These are phyloP conservation scores for Oxygymnocypris stewartii DNA, from an alignment of 2,113 vertebrate genomes.

Conservation along the genomic window DNA sequence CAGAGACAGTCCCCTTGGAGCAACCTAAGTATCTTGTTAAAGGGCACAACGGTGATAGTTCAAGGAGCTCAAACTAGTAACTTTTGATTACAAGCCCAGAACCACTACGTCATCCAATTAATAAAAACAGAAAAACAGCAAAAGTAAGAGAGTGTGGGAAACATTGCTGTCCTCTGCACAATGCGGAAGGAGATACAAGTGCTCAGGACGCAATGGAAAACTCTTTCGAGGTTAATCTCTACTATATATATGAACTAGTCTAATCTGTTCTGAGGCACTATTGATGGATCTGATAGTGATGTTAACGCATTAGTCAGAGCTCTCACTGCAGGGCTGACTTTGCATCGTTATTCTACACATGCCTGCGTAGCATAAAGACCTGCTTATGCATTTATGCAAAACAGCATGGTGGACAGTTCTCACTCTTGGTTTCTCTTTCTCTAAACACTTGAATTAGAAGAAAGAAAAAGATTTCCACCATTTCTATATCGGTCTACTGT, in stretches of 20 bases:
- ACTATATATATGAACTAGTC: constrained; percentile 15
- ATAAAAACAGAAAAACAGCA: not conserved
- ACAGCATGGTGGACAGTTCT: not conserved
- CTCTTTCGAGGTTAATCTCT: constrained; percentile 26
- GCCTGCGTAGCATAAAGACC: constrained; percentile 38
- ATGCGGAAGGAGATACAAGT: not conserved
- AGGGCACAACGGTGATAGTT: not conserved
- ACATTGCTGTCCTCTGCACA: not conserved
- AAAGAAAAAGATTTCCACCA: not conserved
- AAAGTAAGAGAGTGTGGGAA: not conserved
- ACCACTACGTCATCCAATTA: not conserved
- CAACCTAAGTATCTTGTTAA: constrained; percentile 15
- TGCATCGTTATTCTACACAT: constrained; percentile 27
- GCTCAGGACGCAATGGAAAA: constrained; percentile 3
- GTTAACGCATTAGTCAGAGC: constrained; percentile 19
- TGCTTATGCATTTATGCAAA: constrained; percentile 56
- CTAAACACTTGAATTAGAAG: not conserved
- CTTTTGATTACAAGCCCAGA: not conserved
- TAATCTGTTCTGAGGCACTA: not conserved
- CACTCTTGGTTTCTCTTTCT: not conserved
- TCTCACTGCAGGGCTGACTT: constrained; percentile 23
- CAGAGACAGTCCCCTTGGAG: constrained; percentile 2
- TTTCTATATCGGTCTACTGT: not conserved
- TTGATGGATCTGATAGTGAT: constrained; percentile 45
- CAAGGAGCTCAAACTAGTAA: not conserved